A percentile compares a stretch with the other conserved stretches of the same genome.
Evolutionary conservation across 2,113 vertebrate species (phyloP).

Genomic region (Pelodiscus sinensis): DNA sequence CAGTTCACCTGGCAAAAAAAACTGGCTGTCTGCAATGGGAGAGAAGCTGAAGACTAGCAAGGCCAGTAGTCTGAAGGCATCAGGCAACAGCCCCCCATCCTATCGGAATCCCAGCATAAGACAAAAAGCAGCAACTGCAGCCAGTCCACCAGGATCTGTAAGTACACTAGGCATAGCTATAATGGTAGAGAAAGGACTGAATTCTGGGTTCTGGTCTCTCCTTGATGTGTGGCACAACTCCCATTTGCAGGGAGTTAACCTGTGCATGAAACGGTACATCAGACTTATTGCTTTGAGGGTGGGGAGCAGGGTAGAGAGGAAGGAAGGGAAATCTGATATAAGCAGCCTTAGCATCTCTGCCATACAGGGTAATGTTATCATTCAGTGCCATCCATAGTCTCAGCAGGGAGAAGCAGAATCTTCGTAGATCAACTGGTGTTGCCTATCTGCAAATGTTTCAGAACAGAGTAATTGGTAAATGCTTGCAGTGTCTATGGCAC

Average conservation of each 20-base stretch:
- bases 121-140: constrained; percentile 73
- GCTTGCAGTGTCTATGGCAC: not conserved
- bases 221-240: not conserved
- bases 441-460: not conserved
- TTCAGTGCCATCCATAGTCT: not conserved
- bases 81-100: constrained; percentile 42
- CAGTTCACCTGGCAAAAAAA: constrained; percentile 79
- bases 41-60: constrained; percentile 81
- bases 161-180: constrained; percentile 45
- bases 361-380: not conserved
- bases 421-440: not conserved
- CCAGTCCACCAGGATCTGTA: constrained; percentile 78
- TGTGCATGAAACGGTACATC: not conserved
- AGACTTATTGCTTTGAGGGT: not conserved
- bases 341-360: no score
- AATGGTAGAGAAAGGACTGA: not conserved
- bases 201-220: not conserved
- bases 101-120: constrained; percentile 75
- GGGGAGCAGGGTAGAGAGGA: not conserved
- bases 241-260: not conserved
- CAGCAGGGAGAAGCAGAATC: not conserved
- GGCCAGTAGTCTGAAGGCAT: not conserved
- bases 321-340: not conserved
- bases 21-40: constrained; percentile 91
- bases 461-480: not conserved